phyloP scores from a whole-genome alignment of 2,113 vertebrate genomes.

The Meles meles region DNA sequence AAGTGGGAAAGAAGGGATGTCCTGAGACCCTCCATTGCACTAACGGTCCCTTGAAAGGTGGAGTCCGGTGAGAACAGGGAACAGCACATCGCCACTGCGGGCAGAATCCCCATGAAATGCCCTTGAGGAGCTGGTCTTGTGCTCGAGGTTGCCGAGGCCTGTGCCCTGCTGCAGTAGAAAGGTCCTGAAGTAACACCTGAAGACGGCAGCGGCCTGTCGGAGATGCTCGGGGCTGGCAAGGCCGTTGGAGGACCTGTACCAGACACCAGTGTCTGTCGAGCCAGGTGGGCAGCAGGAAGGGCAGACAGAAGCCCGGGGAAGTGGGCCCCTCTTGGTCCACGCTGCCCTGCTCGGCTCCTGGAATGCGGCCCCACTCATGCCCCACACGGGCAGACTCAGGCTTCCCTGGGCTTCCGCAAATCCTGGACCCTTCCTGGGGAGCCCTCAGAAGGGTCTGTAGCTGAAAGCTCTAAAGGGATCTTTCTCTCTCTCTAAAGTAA shows the following conservation, averaged over 20 bases:
- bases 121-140: not conserved
- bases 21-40: not conserved
- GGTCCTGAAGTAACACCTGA: too few species aligned
- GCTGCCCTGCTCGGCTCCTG: fast-evolving
- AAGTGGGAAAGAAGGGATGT: not conserved
- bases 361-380: fast-evolving
- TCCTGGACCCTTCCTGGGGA: too few species aligned
- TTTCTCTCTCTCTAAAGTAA: not conserved
- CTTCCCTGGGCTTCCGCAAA: too few species aligned
- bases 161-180: not conserved
- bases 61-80: not conserved
- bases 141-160: fast-evolving
- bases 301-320: not conserved
- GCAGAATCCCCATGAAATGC: fast-evolving
- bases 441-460: not conserved
- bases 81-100: fast-evolving
- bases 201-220: too few species aligned
- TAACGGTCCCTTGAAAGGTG: not conserved
- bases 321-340: fast-evolving
- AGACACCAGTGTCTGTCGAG: not conserved
- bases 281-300: not conserved
- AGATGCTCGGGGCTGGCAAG: not conserved
- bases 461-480: not conserved
- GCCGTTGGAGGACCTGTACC: too few species aligned
- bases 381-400: too few species aligned